A percentile compares a stretch with the other conserved stretches of the same genome.
These are phyloP conservation scores for Percopsis transmontana DNA, from an alignment of 2,113 vertebrate species.

Conservation along the genomic window DNA sequence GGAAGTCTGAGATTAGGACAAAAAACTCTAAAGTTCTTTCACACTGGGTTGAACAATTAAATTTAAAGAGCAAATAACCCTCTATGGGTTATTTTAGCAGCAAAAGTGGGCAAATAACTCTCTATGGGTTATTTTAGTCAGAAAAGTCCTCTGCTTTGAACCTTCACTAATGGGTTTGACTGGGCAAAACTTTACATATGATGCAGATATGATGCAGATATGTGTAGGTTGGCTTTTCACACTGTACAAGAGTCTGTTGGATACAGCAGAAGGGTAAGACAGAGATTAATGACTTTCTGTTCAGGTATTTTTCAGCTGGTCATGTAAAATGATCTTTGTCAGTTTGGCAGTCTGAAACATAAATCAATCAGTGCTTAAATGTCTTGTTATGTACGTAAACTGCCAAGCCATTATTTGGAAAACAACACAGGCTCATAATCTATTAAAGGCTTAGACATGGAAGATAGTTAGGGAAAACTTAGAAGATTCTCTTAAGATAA, in stretches of 20 bases:
- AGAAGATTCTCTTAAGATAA: not conserved
- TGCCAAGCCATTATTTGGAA: too few species aligned
- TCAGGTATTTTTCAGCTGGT: constrained; percentile 36
- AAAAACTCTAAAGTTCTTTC: constrained; percentile 53
- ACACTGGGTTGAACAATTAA: constrained; percentile 48
- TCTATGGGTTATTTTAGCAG: constrained; percentile 19
- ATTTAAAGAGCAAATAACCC: constrained; percentile 44
- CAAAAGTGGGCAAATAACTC: constrained; percentile 31
- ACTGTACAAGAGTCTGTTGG: constrained; percentile 50
- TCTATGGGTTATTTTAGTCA: constrained; percentile 23
- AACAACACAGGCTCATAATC: not conserved
- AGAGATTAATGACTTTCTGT: constrained; percentile 50
- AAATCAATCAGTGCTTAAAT: constrained; percentile 1
- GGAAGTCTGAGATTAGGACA: constrained; percentile 51
- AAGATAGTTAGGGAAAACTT: too few species aligned
- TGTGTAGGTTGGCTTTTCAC: constrained; percentile 49
- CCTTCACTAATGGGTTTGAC: constrained; percentile 52
- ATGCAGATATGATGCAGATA: constrained; percentile 56
- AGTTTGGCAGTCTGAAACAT: constrained; percentile 25
- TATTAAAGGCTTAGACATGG: too few species aligned
- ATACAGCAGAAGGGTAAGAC: constrained; percentile 50
- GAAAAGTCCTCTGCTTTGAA: constrained; percentile 16
- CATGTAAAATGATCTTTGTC: constrained; percentile 22
- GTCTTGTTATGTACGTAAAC: too few species aligned
- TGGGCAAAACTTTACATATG: constrained; percentile 47